These are phyloP conservation scores for Sphaerophoria rueppellii DNA, from an alignment of 2,888 invertebrate species.

Conservation along the genomic window DNA sequence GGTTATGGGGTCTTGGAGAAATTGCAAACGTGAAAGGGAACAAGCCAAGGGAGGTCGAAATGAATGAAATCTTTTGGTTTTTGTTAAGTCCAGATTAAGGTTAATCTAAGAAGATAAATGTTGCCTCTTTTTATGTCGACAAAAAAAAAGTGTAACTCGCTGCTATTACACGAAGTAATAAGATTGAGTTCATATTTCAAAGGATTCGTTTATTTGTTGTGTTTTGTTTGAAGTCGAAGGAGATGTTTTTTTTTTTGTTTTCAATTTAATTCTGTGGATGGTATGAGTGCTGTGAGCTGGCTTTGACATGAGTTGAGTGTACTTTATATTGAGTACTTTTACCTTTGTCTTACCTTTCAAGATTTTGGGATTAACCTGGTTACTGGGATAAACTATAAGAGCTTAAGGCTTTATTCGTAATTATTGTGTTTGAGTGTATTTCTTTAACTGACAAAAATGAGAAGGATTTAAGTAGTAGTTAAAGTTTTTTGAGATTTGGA, in stretches of 20 bases:
- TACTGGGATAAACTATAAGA: not conserved
- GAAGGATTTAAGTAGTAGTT: no score
- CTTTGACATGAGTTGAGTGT: not conserved
- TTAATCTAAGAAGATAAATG: slow-evolving; percentile 59
- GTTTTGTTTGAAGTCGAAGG: not conserved
- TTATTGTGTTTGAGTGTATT: no score
- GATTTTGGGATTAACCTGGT: slow-evolving; percentile 27
- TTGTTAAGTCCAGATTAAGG: slow-evolving; percentile 47
- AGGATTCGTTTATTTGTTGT: slow-evolving; percentile 35
- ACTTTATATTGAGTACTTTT: not conserved
- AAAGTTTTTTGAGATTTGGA: no score
- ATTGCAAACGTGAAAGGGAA: slow-evolving; percentile 1
- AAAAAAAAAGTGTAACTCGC: slow-evolving; percentile 5
- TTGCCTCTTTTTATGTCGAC: not conserved
- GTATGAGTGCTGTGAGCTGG: not conserved
- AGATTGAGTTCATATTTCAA: slow-evolving; percentile 44
- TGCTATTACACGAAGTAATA: slow-evolving; percentile 27
- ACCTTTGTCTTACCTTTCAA: no score
- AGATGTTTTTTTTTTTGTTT: not conserved
- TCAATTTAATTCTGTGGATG: not conserved
- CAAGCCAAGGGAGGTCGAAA: not conserved
- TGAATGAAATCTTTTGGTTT: slow-evolving; percentile 24
- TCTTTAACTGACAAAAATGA: no score
- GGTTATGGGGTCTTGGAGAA: not conserved
- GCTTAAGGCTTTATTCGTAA: not conserved